Conservation (phyloP, 2,797 vertebrate genomes). For the Chanos chanos region DNA sequence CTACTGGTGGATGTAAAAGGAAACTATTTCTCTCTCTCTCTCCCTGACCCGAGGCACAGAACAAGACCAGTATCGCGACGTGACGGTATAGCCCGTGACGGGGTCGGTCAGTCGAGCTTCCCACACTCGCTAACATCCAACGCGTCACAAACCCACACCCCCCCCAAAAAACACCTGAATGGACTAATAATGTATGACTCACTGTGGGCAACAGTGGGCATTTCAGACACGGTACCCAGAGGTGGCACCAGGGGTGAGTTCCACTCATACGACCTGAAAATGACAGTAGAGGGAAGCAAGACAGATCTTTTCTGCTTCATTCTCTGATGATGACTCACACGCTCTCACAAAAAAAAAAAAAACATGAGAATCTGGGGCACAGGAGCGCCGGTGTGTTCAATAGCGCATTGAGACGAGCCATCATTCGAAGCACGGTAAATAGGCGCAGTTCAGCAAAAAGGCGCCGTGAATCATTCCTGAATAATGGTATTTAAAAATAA, state of each 20-base stretch:
- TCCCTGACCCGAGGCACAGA: no score
- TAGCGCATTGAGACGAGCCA: constrained; percentile 5
- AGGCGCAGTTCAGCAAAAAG: constrained; percentile 1
- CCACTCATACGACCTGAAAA: not conserved
- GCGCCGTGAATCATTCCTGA: constrained; percentile 12
- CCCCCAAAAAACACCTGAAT: no score
- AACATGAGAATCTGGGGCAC: no score
- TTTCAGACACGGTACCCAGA: not conserved
- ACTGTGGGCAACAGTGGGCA: no score
- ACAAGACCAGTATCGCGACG: no score
- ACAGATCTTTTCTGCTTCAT: constrained; percentile 7
- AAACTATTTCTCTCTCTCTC: no score
- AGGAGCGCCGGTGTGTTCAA: not conserved
- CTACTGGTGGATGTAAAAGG: no score
- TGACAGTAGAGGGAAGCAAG: not conserved
- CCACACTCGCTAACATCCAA: no score
- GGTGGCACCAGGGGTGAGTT: constrained; percentile 1
- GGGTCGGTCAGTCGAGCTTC: no score
- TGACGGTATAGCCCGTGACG: no score
- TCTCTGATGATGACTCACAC: constrained; percentile 1
- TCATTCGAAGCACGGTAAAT: not conserved
- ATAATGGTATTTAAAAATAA: constrained; percentile 29
- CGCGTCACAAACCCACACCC: no score
- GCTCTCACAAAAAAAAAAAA: constrained; percentile 8
- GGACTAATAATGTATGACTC: no score